Evolutionary conservation across 1,140 invertebrate species (phyloP).

Genomic region (Chrysoperla carnea): DNA sequence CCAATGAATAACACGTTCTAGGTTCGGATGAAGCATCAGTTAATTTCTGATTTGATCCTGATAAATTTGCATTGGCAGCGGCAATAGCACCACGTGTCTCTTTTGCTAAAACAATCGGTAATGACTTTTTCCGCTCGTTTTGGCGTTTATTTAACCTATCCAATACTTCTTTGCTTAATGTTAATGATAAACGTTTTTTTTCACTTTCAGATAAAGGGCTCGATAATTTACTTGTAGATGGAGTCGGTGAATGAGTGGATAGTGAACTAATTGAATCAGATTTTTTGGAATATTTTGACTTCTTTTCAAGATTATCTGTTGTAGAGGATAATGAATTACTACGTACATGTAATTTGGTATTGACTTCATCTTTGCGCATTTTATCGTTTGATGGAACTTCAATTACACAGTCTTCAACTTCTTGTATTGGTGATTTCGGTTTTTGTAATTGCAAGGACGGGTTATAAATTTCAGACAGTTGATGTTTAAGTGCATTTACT

Average conservation of each 20-base stretch:
- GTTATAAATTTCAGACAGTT: conserved; percentile 67
- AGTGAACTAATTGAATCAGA: conserved; percentile 35
- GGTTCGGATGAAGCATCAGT: conserved; percentile 22
- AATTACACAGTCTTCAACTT: conserved; percentile 32
- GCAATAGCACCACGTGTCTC: conserved; percentile 46
- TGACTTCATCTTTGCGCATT: conserved; percentile 19
- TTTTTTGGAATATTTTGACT: conserved; percentile 22
- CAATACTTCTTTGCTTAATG: conserved; percentile 50
- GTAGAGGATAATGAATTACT: conserved; percentile 39
- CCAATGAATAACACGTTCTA: conserved; percentile 32
- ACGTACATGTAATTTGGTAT: conserved; percentile 35
- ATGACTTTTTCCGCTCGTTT: conserved; percentile 25
- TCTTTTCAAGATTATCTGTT: conserved; percentile 22
- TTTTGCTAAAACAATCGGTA: conserved; percentile 29
- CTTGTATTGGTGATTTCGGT: conserved; percentile 15
- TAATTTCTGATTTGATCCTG: conserved; percentile 7
- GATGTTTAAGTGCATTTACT: conserved; percentile 61
- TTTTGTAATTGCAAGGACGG: conserved; percentile 21
- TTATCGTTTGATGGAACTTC: conserved; percentile 29
- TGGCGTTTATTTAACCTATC: conserved; percentile 30
- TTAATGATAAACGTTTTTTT: conserved; percentile 51
- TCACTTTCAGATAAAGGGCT: conserved; percentile 39
- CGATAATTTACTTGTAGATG: conserved; percentile 20
- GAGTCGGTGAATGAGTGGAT: neutral
- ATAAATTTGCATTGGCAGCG: conserved; percentile 27